Base-by-base conservation (phyloP, 2,113 vertebrate genomes). In the Actenoides hombroni region DNA sequence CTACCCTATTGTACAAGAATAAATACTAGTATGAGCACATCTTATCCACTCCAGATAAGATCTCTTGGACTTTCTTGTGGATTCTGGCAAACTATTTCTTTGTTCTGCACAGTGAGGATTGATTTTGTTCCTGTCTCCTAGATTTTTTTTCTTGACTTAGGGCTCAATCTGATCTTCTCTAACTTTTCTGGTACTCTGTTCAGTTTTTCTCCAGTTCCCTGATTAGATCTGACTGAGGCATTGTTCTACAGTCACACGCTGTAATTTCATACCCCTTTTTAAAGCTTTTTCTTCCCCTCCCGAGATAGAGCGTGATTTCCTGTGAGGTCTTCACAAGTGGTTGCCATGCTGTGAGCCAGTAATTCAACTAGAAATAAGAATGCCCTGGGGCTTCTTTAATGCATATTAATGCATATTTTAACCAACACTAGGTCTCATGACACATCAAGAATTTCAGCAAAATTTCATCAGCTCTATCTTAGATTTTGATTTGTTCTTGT, bases 331-430 rank as follows among this genome's bases (percentile, higher is more conserved):
- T 94, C 80, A 53, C 82, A 94, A 81, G 88, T 77, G 67, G 53
- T 68, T 95, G 73, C 73, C 86, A 51, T 73, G 86, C 83, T 96
- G 75, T 86, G 70, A 92, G 33, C 51, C 64, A 86, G 3, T 95
- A 94, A 95, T 85, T 93, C 80, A 78, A 16, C 35, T 88, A 83
- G 44, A 96, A 96, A 88, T 79, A 53, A 83, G 92, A 94, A 95
- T 94, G 59, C 70, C 70, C 48, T 3, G 1, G 88, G 48, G 80
- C 80, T 91, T 76, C 82, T 78, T 67, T 89, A 92, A 82, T 84
- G 79, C 68, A 83, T 82, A 88, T 70, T 82, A 86, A 92, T 92
- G 74, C 24, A 31, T 81, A 39, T 81, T 92, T 81, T 96, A 88
- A 92, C 79, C 77, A 94, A 56, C 15, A 51, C 53, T 53, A 71